Evolutionary conservation across 2,797 vertebrate genomes (phyloP).

Genomic region (Hippopotamyrus pictus): DNA sequence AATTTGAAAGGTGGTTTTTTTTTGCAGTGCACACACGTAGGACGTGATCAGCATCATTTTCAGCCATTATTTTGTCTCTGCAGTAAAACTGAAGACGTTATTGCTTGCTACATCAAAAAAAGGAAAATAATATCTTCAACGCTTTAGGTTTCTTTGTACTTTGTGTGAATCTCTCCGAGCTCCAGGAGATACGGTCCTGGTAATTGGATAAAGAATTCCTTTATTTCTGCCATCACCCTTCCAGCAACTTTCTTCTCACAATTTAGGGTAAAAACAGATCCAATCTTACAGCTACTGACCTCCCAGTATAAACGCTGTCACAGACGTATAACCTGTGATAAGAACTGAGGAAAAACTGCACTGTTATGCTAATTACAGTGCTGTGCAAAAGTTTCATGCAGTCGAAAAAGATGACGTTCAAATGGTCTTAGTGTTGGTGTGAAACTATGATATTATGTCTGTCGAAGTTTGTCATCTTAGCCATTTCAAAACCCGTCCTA

Average conservation of each 20-base stretch:
- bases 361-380: neutral
- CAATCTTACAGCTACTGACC: slow-evolving; percentile 11
- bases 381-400: neutral
- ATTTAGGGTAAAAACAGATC: slow-evolving; percentile 41
- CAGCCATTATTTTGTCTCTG: neutral
- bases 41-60: neutral
- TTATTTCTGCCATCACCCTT: slow-evolving; percentile 38
- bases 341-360: neutral
- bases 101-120: slow-evolving; percentile 1
- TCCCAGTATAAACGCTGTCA: neutral
- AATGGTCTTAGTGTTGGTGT: neutral
- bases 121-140: neutral
- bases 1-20: neutral
- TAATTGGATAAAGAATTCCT: slow-evolving; percentile 41
- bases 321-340: neutral
- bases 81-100: neutral
- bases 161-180: slow-evolving; percentile 36
- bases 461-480: neutral
- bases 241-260: slow-evolving; percentile 40
- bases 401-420: neutral
- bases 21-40: neutral
- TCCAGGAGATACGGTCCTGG: slow-evolving; percentile 30
- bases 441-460: neutral
- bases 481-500: neutral
- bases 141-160: slow-evolving; percentile 26